Base-by-base conservation (phyloP, 2,113 vertebrate genomes). In the Toxotes jaculatrix region DNA sequence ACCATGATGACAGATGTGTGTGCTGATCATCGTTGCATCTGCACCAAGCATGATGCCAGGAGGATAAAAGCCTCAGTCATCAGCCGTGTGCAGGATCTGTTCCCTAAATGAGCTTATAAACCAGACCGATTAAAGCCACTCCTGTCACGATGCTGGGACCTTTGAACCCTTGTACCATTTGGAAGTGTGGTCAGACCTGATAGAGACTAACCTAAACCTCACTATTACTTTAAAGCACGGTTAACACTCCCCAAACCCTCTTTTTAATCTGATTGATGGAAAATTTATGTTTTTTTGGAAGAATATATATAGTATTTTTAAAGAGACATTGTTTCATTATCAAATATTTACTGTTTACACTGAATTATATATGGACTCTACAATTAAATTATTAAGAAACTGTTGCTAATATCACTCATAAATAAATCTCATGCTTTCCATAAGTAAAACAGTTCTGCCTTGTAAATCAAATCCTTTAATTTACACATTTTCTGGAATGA, bases 141-240 rank as follows among this genome's bases (percentile, higher is more conserved):
- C 16, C 51, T 69, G 36, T 2, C 11, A 27, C 38, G 11, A 55
- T 76, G 65, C 40, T 13, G 56, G 1, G 19, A 77, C 66, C 27
- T 78, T 34, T 81, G 34, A 72, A 75, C 66, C 38, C 69, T 51
- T 72, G 23, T 67, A 23, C 57, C 38, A 16, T 64, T 64, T 65
- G 12, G 32, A 53, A 1, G 4, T 49, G 16, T 34, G 14, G 9
- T 13, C 12, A 13, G 14, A n/a, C 36, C 57, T 36, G 5, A 57
- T 1, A 32, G 42, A 38, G 55, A 6, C 19, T 7, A 21, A 43
- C 10, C 23, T 45, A 34, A 67, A 66, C 31, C 69, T 34, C 32
- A n/a, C 31, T 21, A 3, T 69, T 23, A 38, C 21, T 36, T 31
- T 11, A 13, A 73, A 34, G 38, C 51, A 36, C 3, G 9, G 4